Conservation (phyloP, 2,888 invertebrate species). For the Melanostoma mellinum region DNA sequence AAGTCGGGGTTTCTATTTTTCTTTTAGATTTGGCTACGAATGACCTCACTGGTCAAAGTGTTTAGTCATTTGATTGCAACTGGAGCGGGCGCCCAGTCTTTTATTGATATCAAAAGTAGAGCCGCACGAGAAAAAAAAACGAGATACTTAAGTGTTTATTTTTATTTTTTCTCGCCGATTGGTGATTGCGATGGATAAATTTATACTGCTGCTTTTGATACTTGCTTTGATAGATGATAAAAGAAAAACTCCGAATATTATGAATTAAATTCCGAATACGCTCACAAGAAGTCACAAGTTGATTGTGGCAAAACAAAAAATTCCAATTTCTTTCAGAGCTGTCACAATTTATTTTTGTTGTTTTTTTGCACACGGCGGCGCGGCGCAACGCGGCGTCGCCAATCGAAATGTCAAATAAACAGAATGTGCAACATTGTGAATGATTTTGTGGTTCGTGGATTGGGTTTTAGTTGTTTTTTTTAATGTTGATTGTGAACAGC, state of each 20-base stretch:
- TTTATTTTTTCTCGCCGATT: background rate
- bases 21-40: slow-evolving; percentile 12
- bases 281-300: slow-evolving; percentile 29
- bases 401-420: slow-evolving; percentile 37
- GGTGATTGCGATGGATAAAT: slow-evolving; percentile 26
- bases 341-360: slow-evolving; percentile 49
- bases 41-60: slow-evolving; percentile 64
- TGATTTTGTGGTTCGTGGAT: background rate
- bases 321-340: slow-evolving; percentile 31
- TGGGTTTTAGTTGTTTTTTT: background rate
- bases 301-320: slow-evolving; percentile 62
- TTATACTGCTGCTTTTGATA: slow-evolving; percentile 15
- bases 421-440: slow-evolving; percentile 20
- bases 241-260: slow-evolving; percentile 34
- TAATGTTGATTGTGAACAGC: background rate
- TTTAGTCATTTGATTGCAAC: slow-evolving; percentile 64
- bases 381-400: background rate
- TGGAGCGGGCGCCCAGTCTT: slow-evolving; percentile 49
- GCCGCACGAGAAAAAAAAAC: slow-evolving; percentile 24
- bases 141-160: slow-evolving; percentile 6
- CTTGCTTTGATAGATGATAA: slow-evolving; percentile 30
- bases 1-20: background rate
- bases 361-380: slow-evolving; percentile 28
- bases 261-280: slow-evolving; percentile 36
- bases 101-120: slow-evolving; percentile 60